phyloP scores from a whole-genome alignment of 2,888 invertebrate species.

The Polyommatus iphigenia region DNA sequence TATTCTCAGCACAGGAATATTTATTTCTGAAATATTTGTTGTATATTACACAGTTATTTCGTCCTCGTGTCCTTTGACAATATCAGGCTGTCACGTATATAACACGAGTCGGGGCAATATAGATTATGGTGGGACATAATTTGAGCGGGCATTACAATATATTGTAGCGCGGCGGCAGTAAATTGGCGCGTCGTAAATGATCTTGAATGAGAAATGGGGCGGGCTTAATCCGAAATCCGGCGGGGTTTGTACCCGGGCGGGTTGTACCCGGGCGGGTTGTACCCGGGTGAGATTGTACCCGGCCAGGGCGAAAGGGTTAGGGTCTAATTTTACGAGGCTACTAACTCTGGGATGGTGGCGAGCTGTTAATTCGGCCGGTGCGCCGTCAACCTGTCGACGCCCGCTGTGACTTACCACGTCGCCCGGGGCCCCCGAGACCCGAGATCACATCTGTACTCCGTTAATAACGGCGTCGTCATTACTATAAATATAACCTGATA shows the following conservation, averaged over 20 bases:
- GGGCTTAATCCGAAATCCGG: constrained; percentile 55
- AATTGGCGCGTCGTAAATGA: constrained; percentile 51
- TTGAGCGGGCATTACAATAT: constrained; percentile 34
- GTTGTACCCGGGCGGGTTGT: constrained; percentile 45
- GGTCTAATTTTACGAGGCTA: constrained; percentile 77
- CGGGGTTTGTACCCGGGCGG: constrained; percentile 48
- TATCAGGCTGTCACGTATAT: neutral
- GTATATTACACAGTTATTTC: neutral
- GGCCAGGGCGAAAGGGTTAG: constrained; percentile 54
- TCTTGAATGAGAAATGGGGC: constrained; percentile 58
- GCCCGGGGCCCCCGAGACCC: neutral
- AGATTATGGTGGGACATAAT: constrained; percentile 10
- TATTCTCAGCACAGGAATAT: neutral
- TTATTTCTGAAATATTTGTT: neutral
- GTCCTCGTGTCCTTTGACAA: neutral
- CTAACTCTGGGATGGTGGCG: constrained; percentile 74
- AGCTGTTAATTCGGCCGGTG: constrained; percentile 76
- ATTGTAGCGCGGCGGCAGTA: constrained; percentile 35
- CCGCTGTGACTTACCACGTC: constrained; percentile 71
- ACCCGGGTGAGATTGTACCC: constrained; percentile 50
- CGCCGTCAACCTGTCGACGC: constrained; percentile 70
- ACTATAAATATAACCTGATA: neutral
- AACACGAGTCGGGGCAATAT: neutral
- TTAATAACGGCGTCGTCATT: neutral
- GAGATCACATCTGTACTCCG: constrained; percentile 25